Conservation (phyloP, 2,888 invertebrate species). For the Macrosoma leucophasiata region DNA sequence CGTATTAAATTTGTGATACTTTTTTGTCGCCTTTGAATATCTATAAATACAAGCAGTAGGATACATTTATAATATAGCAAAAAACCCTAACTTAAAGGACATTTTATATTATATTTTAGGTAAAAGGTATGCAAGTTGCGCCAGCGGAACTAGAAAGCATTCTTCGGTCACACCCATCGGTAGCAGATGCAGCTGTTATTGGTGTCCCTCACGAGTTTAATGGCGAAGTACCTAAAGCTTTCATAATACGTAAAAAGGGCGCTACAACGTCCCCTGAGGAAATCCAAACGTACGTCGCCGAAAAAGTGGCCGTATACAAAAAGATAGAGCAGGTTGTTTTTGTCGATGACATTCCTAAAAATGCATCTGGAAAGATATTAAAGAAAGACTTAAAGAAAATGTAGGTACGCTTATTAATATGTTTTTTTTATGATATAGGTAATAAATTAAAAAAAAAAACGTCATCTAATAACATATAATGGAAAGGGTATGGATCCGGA, state of each 20-base stretch:
- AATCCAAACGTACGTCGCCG: slow-evolving; percentile 74
- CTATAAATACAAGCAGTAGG: no score
- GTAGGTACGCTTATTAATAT: no score
- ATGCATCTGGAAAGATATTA: slow-evolving; percentile 85
- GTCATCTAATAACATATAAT: no score
- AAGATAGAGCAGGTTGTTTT: slow-evolving; percentile 80
- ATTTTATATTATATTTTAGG: no score
- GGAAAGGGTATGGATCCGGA: no score
- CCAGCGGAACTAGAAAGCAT: slow-evolving; percentile 91
- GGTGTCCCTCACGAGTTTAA: slow-evolving; percentile 82
- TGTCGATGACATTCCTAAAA: slow-evolving; percentile 83
- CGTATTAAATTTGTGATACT: no score
- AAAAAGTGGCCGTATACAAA: slow-evolving; percentile 86
- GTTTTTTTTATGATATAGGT: no score
- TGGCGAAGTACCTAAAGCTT: slow-evolving; percentile 88
- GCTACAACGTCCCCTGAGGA: slow-evolving; percentile 58
- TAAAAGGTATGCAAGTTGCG: slow-evolving; percentile 86
- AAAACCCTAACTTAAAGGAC: no score
- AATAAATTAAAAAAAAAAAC: no score
- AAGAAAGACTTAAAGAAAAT: slow-evolving; percentile 77
- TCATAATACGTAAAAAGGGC: slow-evolving; percentile 77
- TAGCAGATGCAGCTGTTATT: slow-evolving; percentile 89
- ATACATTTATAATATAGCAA: no score
- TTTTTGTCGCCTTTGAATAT: no score
- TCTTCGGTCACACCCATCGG: slow-evolving; percentile 82